phyloP scores from a whole-genome alignment of 2,113 vertebrate genomes.

The Pipra filicauda region DNA sequence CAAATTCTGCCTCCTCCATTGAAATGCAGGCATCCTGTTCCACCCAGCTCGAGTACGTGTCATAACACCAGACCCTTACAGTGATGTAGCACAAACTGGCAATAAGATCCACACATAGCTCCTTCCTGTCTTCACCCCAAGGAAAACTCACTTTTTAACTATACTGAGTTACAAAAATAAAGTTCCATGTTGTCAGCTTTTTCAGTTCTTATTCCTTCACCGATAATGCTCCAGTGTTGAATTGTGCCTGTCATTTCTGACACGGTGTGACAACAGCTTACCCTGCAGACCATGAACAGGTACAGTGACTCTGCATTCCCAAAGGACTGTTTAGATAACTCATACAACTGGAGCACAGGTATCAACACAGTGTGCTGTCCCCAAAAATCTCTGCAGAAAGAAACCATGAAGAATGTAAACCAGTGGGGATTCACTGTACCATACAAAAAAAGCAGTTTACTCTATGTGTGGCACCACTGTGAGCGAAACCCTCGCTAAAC shows the following conservation, averaged over 20 bases:
- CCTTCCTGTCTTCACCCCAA: background rate
- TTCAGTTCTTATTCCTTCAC: background rate
- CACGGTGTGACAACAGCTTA: background rate
- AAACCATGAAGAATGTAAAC: background rate
- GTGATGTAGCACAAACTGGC: background rate
- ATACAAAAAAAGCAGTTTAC: background rate
- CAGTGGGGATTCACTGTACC: background rate
- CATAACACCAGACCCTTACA: background rate
- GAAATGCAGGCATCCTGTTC: background rate
- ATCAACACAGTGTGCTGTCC: background rate
- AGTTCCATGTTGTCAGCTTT: background rate
- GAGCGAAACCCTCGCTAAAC: background rate
- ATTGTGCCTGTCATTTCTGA: background rate
- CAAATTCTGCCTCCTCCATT: background rate
- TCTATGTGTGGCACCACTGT: background rate
- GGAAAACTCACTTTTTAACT: background rate
- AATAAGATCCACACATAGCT: background rate
- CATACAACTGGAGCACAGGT: background rate
- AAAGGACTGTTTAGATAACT: background rate
- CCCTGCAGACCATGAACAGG: background rate
- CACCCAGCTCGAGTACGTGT: accelerated
- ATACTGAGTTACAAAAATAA: background rate
- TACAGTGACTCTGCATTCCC: background rate
- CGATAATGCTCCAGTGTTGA: background rate
- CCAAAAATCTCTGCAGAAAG: background rate